A percentile compares a stretch with the other conserved stretches of the same genome.
Evolutionary conservation across 2,888 invertebrate species (phyloP).

Genomic region (Dione juno): DNA sequence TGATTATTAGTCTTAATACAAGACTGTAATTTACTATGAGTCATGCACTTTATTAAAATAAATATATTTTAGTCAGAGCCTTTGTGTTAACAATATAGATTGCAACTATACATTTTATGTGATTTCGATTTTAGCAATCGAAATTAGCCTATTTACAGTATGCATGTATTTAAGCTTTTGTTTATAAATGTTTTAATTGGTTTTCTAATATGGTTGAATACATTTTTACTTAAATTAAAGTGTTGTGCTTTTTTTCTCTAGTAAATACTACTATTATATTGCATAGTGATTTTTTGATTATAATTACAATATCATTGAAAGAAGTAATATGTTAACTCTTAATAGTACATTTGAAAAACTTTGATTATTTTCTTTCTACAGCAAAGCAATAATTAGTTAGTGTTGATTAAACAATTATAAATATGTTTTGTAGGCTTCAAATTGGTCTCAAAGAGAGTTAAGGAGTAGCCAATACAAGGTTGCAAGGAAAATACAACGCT

Average conservation of each 20-base stretch:
- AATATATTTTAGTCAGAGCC: constrained; percentile 8
- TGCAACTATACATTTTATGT: background rate
- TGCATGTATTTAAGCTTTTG: constrained; percentile 9
- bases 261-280: background rate
- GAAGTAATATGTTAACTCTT: too few species aligned
- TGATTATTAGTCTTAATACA: constrained; percentile 32
- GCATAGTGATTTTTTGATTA: too few species aligned
- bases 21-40: constrained; percentile 29
- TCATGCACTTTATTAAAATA: constrained; percentile 17
- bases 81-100: constrained; percentile 14
- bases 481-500: constrained; percentile 77
- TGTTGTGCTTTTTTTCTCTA: constrained; percentile 1
- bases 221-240: background rate
- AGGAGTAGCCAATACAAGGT: constrained; percentile 79
- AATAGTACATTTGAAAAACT: too few species aligned
- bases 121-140: background rate
- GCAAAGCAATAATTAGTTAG: too few species aligned
- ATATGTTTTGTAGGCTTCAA: constrained; percentile 22
- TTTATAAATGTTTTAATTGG: constrained; percentile 1
- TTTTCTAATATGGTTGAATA: background rate
- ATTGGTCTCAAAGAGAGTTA: constrained; percentile 63
- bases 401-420: background rate
- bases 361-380: background rate
- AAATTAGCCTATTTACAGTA: background rate
- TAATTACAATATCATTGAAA: too few species aligned